Evolutionary conservation across 2,113 vertebrate species (phyloP).

Genomic region (Takifugu bimaculatus): DNA sequence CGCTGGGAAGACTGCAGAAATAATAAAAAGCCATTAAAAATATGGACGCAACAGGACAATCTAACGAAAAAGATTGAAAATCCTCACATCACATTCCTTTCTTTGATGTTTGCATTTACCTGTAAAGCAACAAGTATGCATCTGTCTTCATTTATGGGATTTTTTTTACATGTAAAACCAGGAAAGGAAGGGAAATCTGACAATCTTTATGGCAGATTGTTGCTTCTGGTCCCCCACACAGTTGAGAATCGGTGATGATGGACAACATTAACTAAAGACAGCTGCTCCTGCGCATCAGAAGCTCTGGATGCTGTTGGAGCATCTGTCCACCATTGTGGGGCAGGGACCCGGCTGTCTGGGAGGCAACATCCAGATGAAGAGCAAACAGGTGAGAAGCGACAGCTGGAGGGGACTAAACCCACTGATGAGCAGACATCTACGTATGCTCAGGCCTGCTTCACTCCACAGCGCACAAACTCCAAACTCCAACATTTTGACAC

Average conservation of each 20-base stretch:
- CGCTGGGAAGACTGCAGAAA: no score
- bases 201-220: no score
- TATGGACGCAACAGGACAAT: no score
- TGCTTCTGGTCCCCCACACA: neutral
- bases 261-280: conserved; percentile 2
- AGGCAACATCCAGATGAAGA: neutral
- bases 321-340: neutral
- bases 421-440: no score
- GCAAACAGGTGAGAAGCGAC: neutral
- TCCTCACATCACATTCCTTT: no score
- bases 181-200: neutral
- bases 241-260: neutral
- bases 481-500: neutral
- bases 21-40: no score
- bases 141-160: neutral
- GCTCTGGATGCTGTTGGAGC: neutral
- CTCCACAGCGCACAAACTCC: neutral
- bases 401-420: neutral
- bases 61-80: no score
- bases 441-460: conserved; percentile 22
- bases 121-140: no score
- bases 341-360: neutral
- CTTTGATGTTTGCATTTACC: no score
- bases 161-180: neutral
- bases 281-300: conserved; percentile 14